A percentile compares a stretch with the other conserved stretches of the same genome.
Evolutionary conservation across 2,888 invertebrate species (phyloP).

Genomic region (Helleia helle): DNA sequence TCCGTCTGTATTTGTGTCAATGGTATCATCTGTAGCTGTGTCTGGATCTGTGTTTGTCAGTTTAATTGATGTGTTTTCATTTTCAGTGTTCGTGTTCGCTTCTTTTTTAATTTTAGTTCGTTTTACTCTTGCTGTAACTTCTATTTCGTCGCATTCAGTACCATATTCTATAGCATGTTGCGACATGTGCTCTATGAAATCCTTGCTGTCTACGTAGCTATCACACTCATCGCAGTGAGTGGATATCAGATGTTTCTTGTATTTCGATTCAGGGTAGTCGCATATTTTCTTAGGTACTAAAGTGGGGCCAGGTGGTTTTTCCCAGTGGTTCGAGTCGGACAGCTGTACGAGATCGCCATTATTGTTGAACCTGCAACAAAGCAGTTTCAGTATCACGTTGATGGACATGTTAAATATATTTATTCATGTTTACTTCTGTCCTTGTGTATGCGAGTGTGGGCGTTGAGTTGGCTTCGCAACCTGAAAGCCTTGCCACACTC

Average conservation of each 20-base stretch:
- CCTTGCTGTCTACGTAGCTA: conserved; percentile 37
- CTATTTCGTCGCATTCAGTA: not conserved
- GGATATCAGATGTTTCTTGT: conserved; percentile 35
- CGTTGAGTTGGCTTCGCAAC: conserved; percentile 38
- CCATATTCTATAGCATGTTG: conserved; percentile 36
- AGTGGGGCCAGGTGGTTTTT: not conserved
- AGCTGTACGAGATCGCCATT: not conserved
- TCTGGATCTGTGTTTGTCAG: not conserved
- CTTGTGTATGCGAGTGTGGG: conserved; percentile 29
- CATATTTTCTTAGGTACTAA: conserved; percentile 22
- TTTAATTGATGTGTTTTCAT: not conserved
- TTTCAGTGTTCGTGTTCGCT: not conserved
- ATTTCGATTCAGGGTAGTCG: conserved; percentile 24
- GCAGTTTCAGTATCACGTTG: conserved; percentile 12
- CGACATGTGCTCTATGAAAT: conserved; percentile 50
- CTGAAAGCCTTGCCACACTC: conserved; percentile 68
- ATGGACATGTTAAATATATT: not conserved
- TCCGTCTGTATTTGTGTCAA: not conserved
- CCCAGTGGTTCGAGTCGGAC: too few species aligned
- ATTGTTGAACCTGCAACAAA: conserved; percentile 36
- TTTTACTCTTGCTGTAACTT: not conserved
- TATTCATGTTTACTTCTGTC: not conserved
- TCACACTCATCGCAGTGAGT: conserved; percentile 53
- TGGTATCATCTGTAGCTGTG: not conserved
- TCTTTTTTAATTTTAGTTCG: conserved; percentile 8